Evolutionary conservation across 2,797 vertebrate genomes (phyloP).

Genomic region (Anabacerthia variegaticeps): DNA sequence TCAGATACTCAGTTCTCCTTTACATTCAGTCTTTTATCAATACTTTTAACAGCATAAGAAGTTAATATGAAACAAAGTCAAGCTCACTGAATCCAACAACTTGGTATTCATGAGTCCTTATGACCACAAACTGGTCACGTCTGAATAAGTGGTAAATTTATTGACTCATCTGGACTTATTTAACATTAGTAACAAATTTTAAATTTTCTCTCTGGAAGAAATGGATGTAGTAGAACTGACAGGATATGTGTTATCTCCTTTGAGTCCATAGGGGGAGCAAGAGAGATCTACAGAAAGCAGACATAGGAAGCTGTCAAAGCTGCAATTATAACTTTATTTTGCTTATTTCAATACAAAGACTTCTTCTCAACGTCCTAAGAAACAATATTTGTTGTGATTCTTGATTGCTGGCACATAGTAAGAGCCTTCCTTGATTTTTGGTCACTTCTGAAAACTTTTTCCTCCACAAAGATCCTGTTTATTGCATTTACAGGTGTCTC

Average conservation of each 20-base stretch:
- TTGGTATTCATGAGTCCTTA: background rate
- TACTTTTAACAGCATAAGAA: background rate
- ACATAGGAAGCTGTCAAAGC: background rate
- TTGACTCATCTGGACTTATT: background rate
- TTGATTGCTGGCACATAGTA: background rate
- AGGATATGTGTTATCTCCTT: background rate
- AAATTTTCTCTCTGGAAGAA: background rate
- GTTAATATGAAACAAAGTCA: background rate
- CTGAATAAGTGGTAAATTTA: background rate
- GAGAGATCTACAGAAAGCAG: background rate
- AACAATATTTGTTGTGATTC: background rate
- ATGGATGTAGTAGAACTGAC: background rate
- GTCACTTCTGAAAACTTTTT: background rate
- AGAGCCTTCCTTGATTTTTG: background rate
- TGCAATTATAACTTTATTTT: background rate
- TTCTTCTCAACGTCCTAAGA: background rate
- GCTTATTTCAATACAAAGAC: background rate
- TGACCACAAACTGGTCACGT: background rate
- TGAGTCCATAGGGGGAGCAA: background rate
- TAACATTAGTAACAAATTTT: background rate
- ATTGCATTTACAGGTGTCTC: constrained; percentile 1
- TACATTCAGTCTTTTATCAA: background rate
- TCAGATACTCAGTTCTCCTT: background rate
- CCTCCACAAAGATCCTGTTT: background rate
- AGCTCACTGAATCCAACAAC: background rate